Evolutionary conservation across 2,888 invertebrate genomes (phyloP).

Genomic region (Cheilosia urbana): DNA sequence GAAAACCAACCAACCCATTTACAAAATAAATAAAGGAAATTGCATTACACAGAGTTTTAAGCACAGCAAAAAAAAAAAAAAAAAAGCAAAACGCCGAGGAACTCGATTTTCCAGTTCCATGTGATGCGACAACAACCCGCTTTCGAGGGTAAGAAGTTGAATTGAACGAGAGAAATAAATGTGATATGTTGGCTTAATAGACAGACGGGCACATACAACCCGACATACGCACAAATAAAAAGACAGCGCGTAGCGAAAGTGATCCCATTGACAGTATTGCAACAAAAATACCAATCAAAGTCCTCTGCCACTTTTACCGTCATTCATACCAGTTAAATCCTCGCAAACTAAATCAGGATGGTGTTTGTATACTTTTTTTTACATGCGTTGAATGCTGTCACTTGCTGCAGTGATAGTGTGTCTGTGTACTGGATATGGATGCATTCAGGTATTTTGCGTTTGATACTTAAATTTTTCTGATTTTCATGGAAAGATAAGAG

Average conservation of each 20-base stretch:
- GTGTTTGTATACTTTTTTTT: constrained; percentile 6
- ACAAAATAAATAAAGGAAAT: constrained; percentile 55
- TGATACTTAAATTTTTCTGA: constrained; percentile 46
- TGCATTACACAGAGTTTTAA: constrained; percentile 47
- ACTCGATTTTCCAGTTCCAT: constrained; percentile 68
- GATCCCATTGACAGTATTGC: constrained; percentile 68
- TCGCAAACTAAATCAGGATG: constrained; percentile 47
- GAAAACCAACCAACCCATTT: constrained; percentile 26
- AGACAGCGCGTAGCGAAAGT: constrained; percentile 59
- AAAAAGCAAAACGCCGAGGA: constrained; percentile 8
- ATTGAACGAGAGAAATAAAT: constrained; percentile 41
- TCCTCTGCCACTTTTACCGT: constrained; percentile 61
- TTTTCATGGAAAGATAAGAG: constrained; percentile 61
- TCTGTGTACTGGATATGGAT: constrained; percentile 39
- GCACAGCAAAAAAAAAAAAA: constrained; percentile 11
- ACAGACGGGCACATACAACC: constrained; percentile 27
- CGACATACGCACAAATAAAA: constrained; percentile 20
- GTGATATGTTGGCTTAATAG: constrained; percentile 28
- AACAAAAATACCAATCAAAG: constrained; percentile 49
- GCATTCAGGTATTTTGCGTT: constrained; percentile 36
- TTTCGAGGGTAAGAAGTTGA: constrained; percentile 27
- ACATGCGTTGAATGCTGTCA: constrained; percentile 66
- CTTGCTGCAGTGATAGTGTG: constrained; percentile 38
- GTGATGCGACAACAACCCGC: constrained; percentile 12
- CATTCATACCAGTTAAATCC: constrained; percentile 62